A percentile compares a stretch with the other conserved stretches of the same genome.
Conservation (phyloP, 2,797 vertebrate species). For the Xyrichtys novacula region DNA sequence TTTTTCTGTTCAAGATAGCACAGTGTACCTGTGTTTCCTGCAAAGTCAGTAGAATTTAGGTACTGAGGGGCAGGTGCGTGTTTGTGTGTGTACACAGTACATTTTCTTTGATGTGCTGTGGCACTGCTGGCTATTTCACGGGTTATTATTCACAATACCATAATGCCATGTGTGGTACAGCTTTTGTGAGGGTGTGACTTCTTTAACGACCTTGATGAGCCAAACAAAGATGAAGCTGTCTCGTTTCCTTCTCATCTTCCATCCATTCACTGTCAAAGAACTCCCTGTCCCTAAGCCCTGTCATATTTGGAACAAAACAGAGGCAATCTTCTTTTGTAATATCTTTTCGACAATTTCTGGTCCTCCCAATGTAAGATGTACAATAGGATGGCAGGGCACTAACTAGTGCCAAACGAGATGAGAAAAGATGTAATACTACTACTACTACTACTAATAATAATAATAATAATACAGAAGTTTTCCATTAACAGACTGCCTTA, state of each 20-base stretch:
- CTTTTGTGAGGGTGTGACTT: background rate
- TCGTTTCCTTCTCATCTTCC: constrained; percentile 8
- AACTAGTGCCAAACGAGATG: no score
- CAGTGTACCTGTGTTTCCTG: constrained; percentile 43
- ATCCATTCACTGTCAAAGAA: background rate
- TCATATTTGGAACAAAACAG: constrained; percentile 5
- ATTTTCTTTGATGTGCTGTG: constrained; percentile 53
- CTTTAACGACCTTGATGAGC: constrained; percentile 44
- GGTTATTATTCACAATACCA: constrained; percentile 19
- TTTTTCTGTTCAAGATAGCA: constrained; percentile 73
- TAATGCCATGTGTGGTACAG: constrained; percentile 1
- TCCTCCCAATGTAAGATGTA: background rate
- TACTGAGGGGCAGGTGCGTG: background rate
- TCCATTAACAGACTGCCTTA: no score
- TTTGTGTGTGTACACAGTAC: background rate
- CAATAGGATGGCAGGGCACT: no score
- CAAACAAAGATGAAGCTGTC: constrained; percentile 4
- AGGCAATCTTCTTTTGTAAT: constrained; percentile 12
- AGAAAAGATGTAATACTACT: no score
- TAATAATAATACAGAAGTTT: no score
- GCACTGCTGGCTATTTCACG: constrained; percentile 48
- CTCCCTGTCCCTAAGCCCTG: background rate
- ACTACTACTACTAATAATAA: no score
- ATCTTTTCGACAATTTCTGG: background rate
- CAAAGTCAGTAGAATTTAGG: constrained; percentile 22